phyloP scores from a whole-genome alignment of 1,140 invertebrate genomes.

The Drosophila burlai region DNA sequence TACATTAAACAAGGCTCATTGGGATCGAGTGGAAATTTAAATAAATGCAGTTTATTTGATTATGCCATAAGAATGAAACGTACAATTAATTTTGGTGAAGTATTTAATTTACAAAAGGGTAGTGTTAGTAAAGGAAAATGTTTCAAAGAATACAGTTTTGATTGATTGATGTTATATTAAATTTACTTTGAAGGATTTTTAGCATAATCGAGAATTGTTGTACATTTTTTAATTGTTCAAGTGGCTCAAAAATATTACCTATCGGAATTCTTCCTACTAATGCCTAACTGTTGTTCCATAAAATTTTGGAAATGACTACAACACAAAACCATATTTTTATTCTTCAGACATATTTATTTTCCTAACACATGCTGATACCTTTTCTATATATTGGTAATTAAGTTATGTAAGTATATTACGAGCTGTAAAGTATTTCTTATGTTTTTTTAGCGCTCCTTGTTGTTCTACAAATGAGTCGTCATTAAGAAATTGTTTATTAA shows the following conservation, averaged over 20 bases:
- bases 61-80: slow-evolving; percentile 6
- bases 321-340: not conserved
- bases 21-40: slow-evolving; percentile 18
- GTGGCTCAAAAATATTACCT: too few relatives aligned
- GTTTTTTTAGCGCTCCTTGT: not conserved
- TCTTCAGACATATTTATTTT: not conserved
- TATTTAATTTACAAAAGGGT: not conserved
- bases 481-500: slow-evolving; percentile 5
- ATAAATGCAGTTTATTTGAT: slow-evolving; percentile 26
- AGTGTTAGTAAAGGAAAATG: not conserved
- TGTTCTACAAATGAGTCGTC: not conserved
- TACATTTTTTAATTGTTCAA: too few relatives aligned
- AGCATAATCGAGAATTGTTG: too few relatives aligned
- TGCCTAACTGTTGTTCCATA: too few relatives aligned
- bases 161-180: not conserved
- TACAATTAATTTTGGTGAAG: slow-evolving; percentile 3
- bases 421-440: not conserved
- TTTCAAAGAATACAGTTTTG: not conserved
- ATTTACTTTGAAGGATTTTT: too few relatives aligned
- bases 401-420: not conserved
- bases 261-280: too few relatives aligned
- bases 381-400: not conserved
- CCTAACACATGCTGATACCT: not conserved
- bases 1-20: slow-evolving; percentile 34
- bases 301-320: too few relatives aligned